A percentile compares a stretch with the other conserved stretches of the same genome.
phyloP scores from a whole-genome alignment of 92 coral and sea anemone species.

The Paragorgia papillata region DNA sequence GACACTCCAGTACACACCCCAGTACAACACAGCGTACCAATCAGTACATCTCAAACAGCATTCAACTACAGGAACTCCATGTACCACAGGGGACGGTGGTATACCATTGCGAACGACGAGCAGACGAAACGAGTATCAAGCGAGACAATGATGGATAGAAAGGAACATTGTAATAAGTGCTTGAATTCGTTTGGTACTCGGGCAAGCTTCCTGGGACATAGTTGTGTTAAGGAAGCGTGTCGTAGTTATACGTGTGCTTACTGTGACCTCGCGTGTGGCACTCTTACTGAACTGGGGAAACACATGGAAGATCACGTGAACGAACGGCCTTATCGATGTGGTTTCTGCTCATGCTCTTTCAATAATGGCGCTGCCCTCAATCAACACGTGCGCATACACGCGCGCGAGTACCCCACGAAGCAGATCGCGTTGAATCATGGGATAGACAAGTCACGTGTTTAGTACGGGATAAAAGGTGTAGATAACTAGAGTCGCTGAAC shows the following conservation, averaged over 20 bases:
- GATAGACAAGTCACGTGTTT: conserved; percentile 33
- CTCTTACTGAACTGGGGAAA: conserved; percentile 83
- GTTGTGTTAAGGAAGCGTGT: conserved; percentile 72
- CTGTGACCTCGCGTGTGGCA: conserved; percentile 83
- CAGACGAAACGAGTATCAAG: conserved; percentile 39
- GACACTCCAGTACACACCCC: conserved; percentile 48
- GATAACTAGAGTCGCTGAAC: not conserved
- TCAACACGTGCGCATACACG: conserved; percentile 94
- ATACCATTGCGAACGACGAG: conserved; percentile 45
- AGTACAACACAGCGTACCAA: conserved; percentile 56
- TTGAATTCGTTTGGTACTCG: conserved; percentile 87
- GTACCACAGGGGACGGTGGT: conserved; percentile 79
- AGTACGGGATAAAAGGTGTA: not conserved
- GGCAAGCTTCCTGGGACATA: conserved; percentile 80
- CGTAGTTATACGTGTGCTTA: conserved; percentile 85
- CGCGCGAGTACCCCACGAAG: conserved; percentile 57
- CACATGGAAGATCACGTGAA: conserved; percentile 95
- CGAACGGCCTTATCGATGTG: conserved; percentile 93
- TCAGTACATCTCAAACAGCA: too few species aligned
- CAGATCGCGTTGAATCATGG: conserved; percentile 15
- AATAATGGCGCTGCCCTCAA: conserved; percentile 81
- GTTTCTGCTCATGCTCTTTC: conserved; percentile 94
- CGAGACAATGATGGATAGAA: conserved; percentile 72
- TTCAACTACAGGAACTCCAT: conserved; percentile 60
- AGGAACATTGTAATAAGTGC: conserved; percentile 87